These are phyloP conservation scores for Neodiprion fabricii DNA, from an alignment of 1,140 invertebrate species.

Conservation along the genomic window DNA sequence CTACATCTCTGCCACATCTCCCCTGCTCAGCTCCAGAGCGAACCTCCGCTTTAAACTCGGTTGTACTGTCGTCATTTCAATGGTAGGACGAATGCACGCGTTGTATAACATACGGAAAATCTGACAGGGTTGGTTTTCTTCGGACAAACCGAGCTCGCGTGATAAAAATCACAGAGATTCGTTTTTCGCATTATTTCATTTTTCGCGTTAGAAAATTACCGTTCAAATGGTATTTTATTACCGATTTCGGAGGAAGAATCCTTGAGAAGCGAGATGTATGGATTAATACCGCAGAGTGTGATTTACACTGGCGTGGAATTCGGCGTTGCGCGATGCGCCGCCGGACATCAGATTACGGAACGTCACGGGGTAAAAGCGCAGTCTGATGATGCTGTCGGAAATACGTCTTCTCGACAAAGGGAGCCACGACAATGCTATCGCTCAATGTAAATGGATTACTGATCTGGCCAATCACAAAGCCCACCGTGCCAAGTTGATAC, in stretches of 20 bases:
- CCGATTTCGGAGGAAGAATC: too few species aligned
- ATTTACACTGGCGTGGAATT: too few species aligned
- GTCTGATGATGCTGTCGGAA: conserved; percentile 28
- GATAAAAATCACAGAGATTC: conserved; percentile 30
- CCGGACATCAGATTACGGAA: too few species aligned
- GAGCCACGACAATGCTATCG: conserved; percentile 26
- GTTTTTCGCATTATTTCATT: conserved; percentile 15
- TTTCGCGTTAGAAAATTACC: too few species aligned
- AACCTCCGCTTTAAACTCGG: not conserved
- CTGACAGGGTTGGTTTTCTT: conserved; percentile 15
- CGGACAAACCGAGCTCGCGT: conserved; percentile 34
- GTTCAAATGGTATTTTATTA: too few species aligned
- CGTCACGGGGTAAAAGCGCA: conserved; percentile 25
- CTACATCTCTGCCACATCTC: conserved; percentile 18
- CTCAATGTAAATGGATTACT: conserved; percentile 28
- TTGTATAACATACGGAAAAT: not conserved
- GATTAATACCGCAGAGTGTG: too few species aligned
- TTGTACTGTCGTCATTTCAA: too few species aligned
- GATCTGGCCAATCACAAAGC: conserved; percentile 9
- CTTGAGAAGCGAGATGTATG: too few species aligned
- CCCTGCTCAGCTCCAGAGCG: not conserved
- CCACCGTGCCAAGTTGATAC: not conserved
- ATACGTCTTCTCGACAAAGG: conserved; percentile 25
- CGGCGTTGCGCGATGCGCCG: too few species aligned
- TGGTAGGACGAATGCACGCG: too few species aligned